Evolutionary conservation across 2,113 vertebrate species (phyloP), one percentile per base, ranked within the genome.

Genomic region (Chloebia gouldiae): DNA sequence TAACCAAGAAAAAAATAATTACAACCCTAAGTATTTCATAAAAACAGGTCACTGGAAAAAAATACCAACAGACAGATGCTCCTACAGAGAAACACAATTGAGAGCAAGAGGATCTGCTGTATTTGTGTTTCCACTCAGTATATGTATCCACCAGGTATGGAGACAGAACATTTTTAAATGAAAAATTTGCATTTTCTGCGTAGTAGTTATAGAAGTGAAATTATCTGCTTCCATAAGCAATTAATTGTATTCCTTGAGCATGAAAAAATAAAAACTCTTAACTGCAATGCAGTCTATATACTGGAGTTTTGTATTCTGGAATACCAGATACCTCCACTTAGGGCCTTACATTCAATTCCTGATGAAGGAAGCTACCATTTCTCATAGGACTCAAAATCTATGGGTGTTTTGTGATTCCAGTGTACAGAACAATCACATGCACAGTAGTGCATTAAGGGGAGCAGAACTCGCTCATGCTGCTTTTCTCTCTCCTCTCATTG

Each of bases 401-500:
- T 15, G 45, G 25, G 14, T 64, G 59, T 83, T 95, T 63, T 71
- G 78, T 76, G 54, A 64, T 92, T 78, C 15, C 50, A 33, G 22
- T 10, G 51, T 71, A 79, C 53, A 79, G 73, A 87, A 51, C 78
- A 93, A 77, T 72, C 75, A 53, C n/a, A 51, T 3, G 65, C 73
- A 91, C 73, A 91, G 79, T 24, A 79, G 73, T 75, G 78, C 81
- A 68, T 60, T 92, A 84, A 81, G 23, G 37, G 37, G 21, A 91
- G 49, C 9, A 94, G 73, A 91, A 87, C 60, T 88, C 73, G 66
- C 60, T 92, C 76, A 71, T 30, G 78, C 45, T 83, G 64, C 83
- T 95, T 92, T 93, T 77, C 76, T 92, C 76, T 88, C 59, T 80
- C 75, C 54, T 70, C 47, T 80, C 68, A 77, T 60, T 93, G 72